A percentile compares a stretch with the other conserved stretches of the same genome.
Evolutionary conservation across 2,888 invertebrate genomes (phyloP).

Genomic region (Lissocephala sabroskyi): DNA sequence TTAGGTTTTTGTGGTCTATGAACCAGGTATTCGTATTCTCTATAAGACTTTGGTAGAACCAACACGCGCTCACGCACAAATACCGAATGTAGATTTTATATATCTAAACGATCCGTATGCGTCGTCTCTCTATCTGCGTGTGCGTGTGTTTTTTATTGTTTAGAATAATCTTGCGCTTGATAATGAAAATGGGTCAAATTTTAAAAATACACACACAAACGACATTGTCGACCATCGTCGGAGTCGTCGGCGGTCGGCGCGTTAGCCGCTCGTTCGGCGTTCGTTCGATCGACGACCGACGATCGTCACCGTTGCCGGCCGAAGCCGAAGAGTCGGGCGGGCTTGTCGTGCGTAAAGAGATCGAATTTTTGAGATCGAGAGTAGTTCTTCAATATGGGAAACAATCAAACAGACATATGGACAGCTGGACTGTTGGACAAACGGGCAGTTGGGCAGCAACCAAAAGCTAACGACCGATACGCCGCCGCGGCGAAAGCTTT

Average conservation of each 20-base stretch:
- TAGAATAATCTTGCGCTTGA: conserved; percentile 73
- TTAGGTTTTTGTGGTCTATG: too few species aligned
- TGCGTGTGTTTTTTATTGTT: conserved; percentile 55
- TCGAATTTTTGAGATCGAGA: conserved; percentile 12
- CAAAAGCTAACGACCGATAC: too few species aligned
- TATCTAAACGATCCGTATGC: too few species aligned
- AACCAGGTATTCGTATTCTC: too few species aligned
- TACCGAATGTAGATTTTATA: too few species aligned
- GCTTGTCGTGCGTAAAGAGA: conserved; percentile 33
- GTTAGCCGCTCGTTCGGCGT: neutral
- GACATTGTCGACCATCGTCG: conserved; percentile 41
- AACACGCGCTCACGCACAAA: too few species aligned
- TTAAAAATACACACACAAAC: conserved; percentile 64
- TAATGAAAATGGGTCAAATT: conserved; percentile 73
- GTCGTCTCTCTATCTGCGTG: conserved; percentile 16
- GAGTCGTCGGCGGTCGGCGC: conserved; percentile 8
- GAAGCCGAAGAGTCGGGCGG: neutral
- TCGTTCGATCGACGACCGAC: too few species aligned
- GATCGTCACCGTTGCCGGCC: neutral
- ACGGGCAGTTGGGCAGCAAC: too few species aligned
- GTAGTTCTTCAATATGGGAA: too few species aligned
- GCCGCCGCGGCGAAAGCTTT: too few species aligned
- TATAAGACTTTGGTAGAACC: too few species aligned
- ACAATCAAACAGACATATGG: neutral
- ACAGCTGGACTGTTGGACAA: too few species aligned